phyloP scores from a whole-genome alignment of 2,888 invertebrate species.

The Gisinianus flammeolus region DNA sequence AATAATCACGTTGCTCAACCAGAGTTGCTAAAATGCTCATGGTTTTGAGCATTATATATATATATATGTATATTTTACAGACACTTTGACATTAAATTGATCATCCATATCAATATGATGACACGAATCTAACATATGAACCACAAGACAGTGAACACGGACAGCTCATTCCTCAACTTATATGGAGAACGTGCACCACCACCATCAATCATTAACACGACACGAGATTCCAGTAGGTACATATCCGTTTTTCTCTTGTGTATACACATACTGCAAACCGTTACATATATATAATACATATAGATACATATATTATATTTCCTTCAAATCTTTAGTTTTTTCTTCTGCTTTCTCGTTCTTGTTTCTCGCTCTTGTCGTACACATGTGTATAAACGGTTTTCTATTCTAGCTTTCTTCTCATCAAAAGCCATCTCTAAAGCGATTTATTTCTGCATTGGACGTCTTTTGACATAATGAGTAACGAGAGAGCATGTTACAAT shows the following conservation, averaged over 20 bases:
- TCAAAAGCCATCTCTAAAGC: neutral
- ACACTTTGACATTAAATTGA: slow-evolving; percentile 7
- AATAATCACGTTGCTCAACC: slow-evolving; percentile 27
- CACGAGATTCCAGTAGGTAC: too few relatives aligned
- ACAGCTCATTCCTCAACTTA: slow-evolving; percentile 16
- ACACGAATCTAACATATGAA: slow-evolving; percentile 11
- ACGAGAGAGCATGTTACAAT: neutral
- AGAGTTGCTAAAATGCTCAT: neutral
- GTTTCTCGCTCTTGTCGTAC: neutral
- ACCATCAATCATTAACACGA: slow-evolving; percentile 20
- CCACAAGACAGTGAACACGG: slow-evolving; percentile 7
- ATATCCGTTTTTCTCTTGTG: neutral
- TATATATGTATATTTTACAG: neutral
- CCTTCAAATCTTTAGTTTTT: neutral
- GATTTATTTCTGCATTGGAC: neutral
- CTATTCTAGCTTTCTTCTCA: neutral
- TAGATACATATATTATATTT: neutral
- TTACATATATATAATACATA: neutral
- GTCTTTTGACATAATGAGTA: slow-evolving; percentile 4
- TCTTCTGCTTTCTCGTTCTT: neutral
- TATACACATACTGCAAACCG: neutral
- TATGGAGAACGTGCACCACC: neutral
- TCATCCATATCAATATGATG: neutral
- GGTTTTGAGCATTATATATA: slow-evolving; percentile 9
- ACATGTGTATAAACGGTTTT: neutral